Base-by-base conservation (phyloP, 2,113 vertebrate genomes). In the Gasterosteus nipponicus region DNA sequence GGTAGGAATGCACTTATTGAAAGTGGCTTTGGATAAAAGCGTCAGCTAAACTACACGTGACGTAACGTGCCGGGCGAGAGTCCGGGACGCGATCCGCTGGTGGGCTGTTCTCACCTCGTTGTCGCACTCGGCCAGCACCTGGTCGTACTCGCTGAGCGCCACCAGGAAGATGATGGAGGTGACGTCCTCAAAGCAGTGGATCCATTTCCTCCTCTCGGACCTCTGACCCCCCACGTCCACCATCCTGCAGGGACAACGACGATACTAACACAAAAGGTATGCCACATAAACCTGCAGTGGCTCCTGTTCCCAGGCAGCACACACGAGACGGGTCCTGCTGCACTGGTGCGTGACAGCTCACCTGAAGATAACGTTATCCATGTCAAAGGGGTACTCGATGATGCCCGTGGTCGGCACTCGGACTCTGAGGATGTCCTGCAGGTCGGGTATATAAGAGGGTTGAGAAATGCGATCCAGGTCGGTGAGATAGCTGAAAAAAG, bases 141-240 rank as follows among this genome's bases (percentile, higher is more conserved):
- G 98, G 89, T 99, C 98, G 61, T 99, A 99, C 94, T 99, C 98
- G 80, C 98, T 99, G 92, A 99, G 96, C 0, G 98, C 98, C 94
- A 98, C 98, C 87, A 99, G 93, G 93, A 99, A 99, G 94, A 99
- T 99, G 86, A 99, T 99, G 84, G 98, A 99, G n/a, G 98, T 99
- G 87, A 99, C 97, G 6, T 98, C 98, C 94, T 99, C 98, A 90
- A 99, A 99, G 94, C 98, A 99, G 93, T 99, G 97, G 94, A 99
- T 99, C 98, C 98, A 99, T 95, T 99, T 99, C 92, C 98, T 97
- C 92, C 98, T 94, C 91, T 99, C 98, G 61, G 98, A 99, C 89
- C 97, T 95, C 56, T 99, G 98, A 86, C 98, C 97, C 75, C 98
- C 98, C n/a, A 99, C 97, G 84, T 99, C 97, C 91, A 99, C 97